Base-by-base conservation (phyloP, 2,797 vertebrate species). In the Syngnathus acus region DNA sequence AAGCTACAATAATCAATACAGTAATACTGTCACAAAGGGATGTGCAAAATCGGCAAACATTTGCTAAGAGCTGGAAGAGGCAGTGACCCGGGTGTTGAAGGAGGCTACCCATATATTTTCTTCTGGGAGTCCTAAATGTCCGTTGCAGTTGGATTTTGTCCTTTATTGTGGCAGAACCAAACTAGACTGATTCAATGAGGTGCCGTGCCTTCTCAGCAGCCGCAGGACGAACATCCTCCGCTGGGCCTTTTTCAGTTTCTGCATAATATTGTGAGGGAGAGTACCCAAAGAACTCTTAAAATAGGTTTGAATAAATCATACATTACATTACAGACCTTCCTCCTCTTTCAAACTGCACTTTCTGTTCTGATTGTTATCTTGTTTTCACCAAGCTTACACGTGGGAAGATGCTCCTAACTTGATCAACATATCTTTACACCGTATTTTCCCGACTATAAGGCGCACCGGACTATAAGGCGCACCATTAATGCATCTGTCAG, bases 281-380 rank as follows among this genome's bases (percentile, higher is more conserved):
- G 78, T 86, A 80, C 84, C 87, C 64, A 78, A 81, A 82, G 78
- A 82, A 83, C 84, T 81, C 86, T 83, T 84, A 86, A 90, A 91
- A 89, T 88, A 90, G 85, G 78, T 80, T 80, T 69, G 74, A 86
- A 32, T 32, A 32, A 32, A 84, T 88, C 84, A 88, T 89, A 68
- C 82, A 90, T 90, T 89, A 76, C 81, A 80, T 69, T 72, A 69
- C 71, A 68, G 77, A 71, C 62, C 64, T 76, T 71, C 66, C 68
- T 72, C 68, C 72, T 72, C 72, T 85, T 73, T 84, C 83, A 86
- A 76, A 77, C 77, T 69, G 62, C 67, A 53, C 74, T 81, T 70
- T 69, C 74, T 64, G 59, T 67, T 62, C 59, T 75, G 78, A 81
- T 88, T 82, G 73, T 81, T 78, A 82, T 53, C 68, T 72, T 78